Percentiles rank a stretch among this genome's conserved stretches.
phyloP scores from a whole-genome alignment of 2,888 invertebrate species.

The Flexamia atlantica region DNA sequence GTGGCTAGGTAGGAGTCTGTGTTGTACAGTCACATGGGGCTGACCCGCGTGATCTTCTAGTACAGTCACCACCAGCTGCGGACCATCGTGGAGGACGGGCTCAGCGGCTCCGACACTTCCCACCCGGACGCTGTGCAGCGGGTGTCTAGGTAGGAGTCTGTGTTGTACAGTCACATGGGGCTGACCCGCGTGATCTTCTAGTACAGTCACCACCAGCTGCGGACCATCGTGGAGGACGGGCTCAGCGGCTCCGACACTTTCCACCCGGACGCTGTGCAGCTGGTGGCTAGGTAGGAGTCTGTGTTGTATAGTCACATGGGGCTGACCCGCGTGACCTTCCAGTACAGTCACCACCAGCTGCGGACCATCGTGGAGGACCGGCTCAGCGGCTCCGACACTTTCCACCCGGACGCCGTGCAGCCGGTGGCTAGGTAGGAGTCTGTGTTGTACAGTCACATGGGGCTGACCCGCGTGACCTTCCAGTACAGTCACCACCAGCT shows the following conservation, averaged over 20 bases:
- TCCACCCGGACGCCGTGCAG: conserved; percentile 93
- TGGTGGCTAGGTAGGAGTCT: conserved; percentile 86
- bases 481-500: too few relatives aligned
- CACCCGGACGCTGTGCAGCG: conserved; percentile 93
- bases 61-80: conserved; percentile 94
- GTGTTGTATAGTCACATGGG: conserved; percentile 70
- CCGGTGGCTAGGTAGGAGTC: conserved; percentile 90
- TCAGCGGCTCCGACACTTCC: conserved; percentile 85
- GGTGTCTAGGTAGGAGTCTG: conserved; percentile 84
- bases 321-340: conserved; percentile 88
- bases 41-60: conserved; percentile 82
- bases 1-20: conserved; percentile 83
- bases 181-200: conserved; percentile 90
- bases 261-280: conserved; percentile 92
- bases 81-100: conserved; percentile 85
- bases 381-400: conserved; percentile 83
- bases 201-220: conserved; percentile 93
- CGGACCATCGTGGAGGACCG: conserved; percentile 88
- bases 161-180: conserved; percentile 70
- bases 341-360: conserved; percentile 93
- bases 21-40: too few relatives aligned
- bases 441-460: too few relatives aligned
- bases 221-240: conserved; percentile 86
- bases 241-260: conserved; percentile 85
- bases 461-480: too few relatives aligned